Percentiles rank a stretch among this genome's conserved stretches.
phyloP scores from a whole-genome alignment of 2,797 vertebrate species.

The Coracias cyanogaster region DNA sequence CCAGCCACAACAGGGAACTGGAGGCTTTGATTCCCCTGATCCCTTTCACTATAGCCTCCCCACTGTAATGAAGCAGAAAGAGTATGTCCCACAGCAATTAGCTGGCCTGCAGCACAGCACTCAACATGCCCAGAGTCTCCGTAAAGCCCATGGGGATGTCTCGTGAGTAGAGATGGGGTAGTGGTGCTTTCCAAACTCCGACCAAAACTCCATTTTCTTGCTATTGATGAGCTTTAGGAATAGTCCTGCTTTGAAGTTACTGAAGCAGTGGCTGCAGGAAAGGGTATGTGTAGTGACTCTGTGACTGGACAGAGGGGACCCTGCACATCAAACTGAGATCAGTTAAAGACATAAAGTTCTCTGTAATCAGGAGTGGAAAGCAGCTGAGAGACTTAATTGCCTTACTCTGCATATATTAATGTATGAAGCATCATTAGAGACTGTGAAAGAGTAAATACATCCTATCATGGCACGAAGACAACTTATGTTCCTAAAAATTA shows the following conservation, averaged over 20 bases:
- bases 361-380: not conserved
- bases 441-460: slow-evolving; percentile 20
- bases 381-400: not conserved
- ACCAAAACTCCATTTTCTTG: not conserved
- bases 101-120: not conserved
- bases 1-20: not conserved
- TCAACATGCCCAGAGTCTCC: not conserved
- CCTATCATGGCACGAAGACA: slow-evolving; percentile 7
- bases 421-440: slow-evolving; percentile 33
- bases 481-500: slow-evolving; percentile 46
- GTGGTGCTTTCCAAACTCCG: not conserved
- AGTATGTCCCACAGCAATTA: not conserved
- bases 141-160: not conserved
- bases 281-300: not conserved
- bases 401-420: slow-evolving; percentile 21
- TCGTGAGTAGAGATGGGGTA: not conserved
- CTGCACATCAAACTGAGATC: not conserved
- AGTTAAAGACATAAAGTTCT: not conserved
- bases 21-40: slow-evolving; percentile 6
- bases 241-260: not conserved
- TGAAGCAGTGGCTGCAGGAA: not conserved
- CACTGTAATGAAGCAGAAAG: not conserved
- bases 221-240: not conserved
- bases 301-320: not conserved
- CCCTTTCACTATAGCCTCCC: not conserved